Base-by-base conservation (phyloP, 1,140 invertebrate species). In the Mizuhopecten yessoensis region DNA sequence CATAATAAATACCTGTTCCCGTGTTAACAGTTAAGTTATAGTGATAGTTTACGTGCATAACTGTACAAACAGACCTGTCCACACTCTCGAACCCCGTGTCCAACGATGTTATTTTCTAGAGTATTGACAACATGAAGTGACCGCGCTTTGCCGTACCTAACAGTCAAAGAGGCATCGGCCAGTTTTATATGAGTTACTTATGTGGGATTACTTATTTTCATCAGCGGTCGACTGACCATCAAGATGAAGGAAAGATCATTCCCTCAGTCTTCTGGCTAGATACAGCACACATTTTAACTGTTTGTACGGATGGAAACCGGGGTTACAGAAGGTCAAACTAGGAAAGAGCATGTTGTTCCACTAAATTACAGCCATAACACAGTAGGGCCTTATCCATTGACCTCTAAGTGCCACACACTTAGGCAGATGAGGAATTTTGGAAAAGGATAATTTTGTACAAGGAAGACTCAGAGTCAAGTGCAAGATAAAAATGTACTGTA, bases 321-420 rank as follows among this genome's bases (percentile, higher is more conserved):
- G 57, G 57, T 75, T 29, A 75, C n/a, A 75, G 0, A 29, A 75
- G 57, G 57, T 75, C 23, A 75, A 29, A 75, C 1, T 75, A 29
- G 57, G 57, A 13, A 75, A 75, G 29, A 45, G 42, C 57, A 75
- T n/a, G n/a, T 75, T 75, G 57, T 75, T 75, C 57, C 57, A n/a
- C 23, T 75, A 29, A 75, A 75, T 75, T 75, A 75, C 0, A 75
- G 57, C 57, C n/a, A 75, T 75, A n/a, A 75, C 23, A 75, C 23
- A 29, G n/a, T 75, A 3, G n/a, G 11, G 23, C 57, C 15, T n/a
- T 3, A 9, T 5, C 11, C n/a, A 7, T 75, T 75, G 57, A 75
- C 57, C 57, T 75, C 57, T 75, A 29, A 75, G 29, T 29, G 57
- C 23, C 17, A 75, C 57, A 75, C 23, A 75, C 57, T 75, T 75